Evolutionary conservation across 2,888 invertebrate species (phyloP), one percentile per base, ranked within the genome.

Genomic region (Eupeodes luniger): DNA sequence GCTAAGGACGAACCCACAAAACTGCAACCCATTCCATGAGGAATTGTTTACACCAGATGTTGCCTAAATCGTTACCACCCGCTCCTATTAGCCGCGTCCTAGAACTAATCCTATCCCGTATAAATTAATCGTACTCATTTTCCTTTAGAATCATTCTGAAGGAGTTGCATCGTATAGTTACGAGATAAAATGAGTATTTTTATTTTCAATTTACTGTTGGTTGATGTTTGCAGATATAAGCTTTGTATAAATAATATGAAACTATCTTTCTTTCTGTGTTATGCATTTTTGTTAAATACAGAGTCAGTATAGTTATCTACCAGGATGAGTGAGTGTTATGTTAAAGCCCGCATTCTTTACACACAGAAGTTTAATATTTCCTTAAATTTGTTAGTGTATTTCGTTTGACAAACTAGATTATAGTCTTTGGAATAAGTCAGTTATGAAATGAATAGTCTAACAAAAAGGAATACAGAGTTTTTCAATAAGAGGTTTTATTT

Each of bases 191-290:
- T 82, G 59, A 81, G n/a, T 27, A 34, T 51, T 69, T 49, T 69
- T 44, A 77, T 61, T 77, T 85, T 74, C 61, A 74, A 78, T 81
- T 78, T 55, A 70, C 67, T 51, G 74, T 19, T 36, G n/a, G n/a
- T 2, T 61, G 61, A 36, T 61, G 19, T 36, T 11, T 0, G 40
- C 16, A 36, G 62, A 10, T 44, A 6, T 11, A 12, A 19, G 19
- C 44, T 64, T 47, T 44, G 62, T 40, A 16, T 19, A 19, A 27
- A 64, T 19, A 57, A 70, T 70, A 70, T 57, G 44, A 70, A 70
- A 19, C 36, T 70, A 16, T 14, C 16, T 53, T 44, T 34, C 34
- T n/a, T 9, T 57, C 27, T 57, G 12, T 12, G 12, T 27, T 55
- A 19, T 4, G 0, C 9, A 53, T 1, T 4, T 53, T 53, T 16